These are phyloP conservation scores for Temnothorax nylanderi DNA, from an alignment of 1,140 invertebrate species.

Conservation along the genomic window DNA sequence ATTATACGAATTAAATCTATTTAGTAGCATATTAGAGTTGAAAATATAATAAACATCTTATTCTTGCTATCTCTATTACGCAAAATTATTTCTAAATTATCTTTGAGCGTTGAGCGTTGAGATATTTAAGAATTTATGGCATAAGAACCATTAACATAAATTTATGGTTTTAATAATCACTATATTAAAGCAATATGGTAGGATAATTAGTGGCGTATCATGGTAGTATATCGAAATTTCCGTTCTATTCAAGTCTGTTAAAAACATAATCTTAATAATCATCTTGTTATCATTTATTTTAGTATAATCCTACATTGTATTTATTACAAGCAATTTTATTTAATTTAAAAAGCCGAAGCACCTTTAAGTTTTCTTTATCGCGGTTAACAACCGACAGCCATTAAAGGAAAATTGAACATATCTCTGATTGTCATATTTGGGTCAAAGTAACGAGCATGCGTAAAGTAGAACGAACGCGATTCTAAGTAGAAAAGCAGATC, in stretches of 20 bases:
- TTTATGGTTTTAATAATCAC: neutral
- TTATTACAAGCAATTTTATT: neutral
- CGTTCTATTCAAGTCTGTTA: neutral
- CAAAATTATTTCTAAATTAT: neutral
- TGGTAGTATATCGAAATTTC: neutral
- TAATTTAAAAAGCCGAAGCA: too few species aligned
- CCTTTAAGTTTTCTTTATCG: constrained; percentile 26
- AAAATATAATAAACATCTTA: neutral
- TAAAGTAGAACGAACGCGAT: constrained; percentile 18
- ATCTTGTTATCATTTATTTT: neutral
- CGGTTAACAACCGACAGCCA: neutral
- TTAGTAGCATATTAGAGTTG: neutral
- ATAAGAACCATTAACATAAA: neutral
- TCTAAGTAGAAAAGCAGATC: neutral
- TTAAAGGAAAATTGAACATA: constrained; percentile 29
- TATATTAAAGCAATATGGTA: neutral
- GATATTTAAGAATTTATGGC: neutral
- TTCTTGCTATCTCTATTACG: neutral
- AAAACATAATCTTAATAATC: neutral
- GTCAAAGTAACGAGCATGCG: neutral
- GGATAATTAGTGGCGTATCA: neutral
- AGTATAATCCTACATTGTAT: neutral
- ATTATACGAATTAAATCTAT: neutral
- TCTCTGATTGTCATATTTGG: constrained; percentile 7
- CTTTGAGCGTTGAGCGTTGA: too few species aligned